phyloP scores from a whole-genome alignment of 2,113 vertebrate genomes.

The Pagrus major region DNA sequence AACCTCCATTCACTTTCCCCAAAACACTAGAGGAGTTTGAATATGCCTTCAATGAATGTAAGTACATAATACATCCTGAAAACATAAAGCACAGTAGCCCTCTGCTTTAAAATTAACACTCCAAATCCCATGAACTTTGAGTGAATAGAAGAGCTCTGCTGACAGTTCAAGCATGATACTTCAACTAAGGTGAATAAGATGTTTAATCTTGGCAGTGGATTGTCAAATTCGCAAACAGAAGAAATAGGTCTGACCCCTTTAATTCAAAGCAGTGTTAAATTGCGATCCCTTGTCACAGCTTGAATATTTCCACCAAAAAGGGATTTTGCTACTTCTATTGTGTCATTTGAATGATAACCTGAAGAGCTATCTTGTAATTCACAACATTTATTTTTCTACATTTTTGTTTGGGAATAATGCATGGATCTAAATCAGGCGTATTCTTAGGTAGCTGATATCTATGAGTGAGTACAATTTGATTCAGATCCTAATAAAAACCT shows the following conservation, averaged over 20 bases:
- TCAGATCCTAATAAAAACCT: too few species aligned
- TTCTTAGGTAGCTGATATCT: too few species aligned
- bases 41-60: constrained; percentile 97
- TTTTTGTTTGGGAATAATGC: too few species aligned
- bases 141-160: neutral
- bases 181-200: neutral
- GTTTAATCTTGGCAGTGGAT: neutral
- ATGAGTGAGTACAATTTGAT: too few species aligned
- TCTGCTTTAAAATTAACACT: neutral
- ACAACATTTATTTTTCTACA: too few species aligned
- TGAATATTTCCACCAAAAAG: neutral
- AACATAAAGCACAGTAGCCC: neutral
- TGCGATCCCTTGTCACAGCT: neutral
- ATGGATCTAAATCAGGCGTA: too few species aligned
- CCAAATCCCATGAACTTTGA: neutral
- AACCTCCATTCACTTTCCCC: constrained; percentile 95
- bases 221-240: neutral
- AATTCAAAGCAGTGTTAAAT: neutral
- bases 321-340: neutral
- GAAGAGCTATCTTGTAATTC: neutral
- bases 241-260: neutral
- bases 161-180: neutral
- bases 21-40: constrained; percentile 97
- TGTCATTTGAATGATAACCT: neutral
- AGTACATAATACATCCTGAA: constrained; percentile 72